Percentiles rank a stretch among this genome's conserved stretches.
phyloP scores from a whole-genome alignment of 2,113 vertebrate species.

The Zapus hudsonius region DNA sequence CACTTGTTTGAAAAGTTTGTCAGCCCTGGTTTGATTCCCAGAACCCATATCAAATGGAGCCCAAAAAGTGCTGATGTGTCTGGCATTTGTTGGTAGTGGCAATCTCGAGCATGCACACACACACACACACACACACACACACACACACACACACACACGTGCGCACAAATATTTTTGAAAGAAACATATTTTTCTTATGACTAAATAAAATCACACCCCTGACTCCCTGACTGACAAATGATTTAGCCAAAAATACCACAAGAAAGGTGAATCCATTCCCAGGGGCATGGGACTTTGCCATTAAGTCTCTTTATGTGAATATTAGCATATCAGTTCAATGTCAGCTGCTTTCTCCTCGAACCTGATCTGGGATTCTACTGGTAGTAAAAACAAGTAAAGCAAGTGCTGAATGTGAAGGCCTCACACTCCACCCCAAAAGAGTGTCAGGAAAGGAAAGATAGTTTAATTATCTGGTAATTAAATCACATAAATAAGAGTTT shows the following conservation, averaged over 20 bases:
- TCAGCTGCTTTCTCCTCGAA: background rate
- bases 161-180: too few relatives aligned
- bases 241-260: background rate
- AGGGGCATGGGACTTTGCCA: background rate
- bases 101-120: too few relatives aligned
- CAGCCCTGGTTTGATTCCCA: too few relatives aligned
- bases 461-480: background rate
- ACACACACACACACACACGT: too few relatives aligned
- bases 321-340: background rate
- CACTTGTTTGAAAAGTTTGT: too few relatives aligned
- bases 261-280: background rate
- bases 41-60: too few relatives aligned
- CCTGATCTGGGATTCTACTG: background rate
- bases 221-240: background rate
- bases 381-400: slow-evolving; percentile 9
- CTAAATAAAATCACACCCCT: slow-evolving; percentile 15
- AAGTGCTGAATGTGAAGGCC: background rate
- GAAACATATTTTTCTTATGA: slow-evolving; percentile 28
- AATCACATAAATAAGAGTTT: background rate
- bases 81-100: too few relatives aligned
- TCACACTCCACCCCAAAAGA: background rate
- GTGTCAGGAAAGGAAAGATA: background rate
- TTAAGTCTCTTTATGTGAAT: background rate
- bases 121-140: too few relatives aligned
- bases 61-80: too few relatives aligned